Conservation (phyloP, 2,797 vertebrate genomes). For the Platalea minor region DNA sequence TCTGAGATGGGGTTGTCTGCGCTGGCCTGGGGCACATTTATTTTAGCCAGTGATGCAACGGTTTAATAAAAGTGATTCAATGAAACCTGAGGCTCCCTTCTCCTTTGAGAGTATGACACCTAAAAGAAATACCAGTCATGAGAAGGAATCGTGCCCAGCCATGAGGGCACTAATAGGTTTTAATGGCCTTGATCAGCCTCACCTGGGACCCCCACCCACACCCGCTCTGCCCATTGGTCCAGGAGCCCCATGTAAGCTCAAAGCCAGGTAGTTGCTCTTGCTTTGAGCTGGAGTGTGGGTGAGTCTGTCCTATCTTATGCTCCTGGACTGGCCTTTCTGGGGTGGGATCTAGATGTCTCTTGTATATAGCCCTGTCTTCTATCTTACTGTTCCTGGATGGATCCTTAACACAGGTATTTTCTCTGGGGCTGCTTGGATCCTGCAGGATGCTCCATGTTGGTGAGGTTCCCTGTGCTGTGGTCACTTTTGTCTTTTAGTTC, state of each 20-base stretch:
- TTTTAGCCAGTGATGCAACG: background rate
- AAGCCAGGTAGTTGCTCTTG: background rate
- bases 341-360: background rate
- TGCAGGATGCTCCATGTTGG: background rate
- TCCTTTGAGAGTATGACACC: background rate
- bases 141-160: background rate
- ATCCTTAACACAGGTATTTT: background rate
- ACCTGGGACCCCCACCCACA: background rate
- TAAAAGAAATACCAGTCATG: background rate
- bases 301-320: accelerated
- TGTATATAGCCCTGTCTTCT: background rate
- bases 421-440: background rate
- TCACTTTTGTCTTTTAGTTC: background rate
- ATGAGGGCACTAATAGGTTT: background rate
- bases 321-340: background rate
- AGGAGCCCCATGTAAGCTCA: background rate
- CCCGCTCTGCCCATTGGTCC: background rate
- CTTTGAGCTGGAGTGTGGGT: background rate
- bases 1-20: background rate
- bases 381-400: background rate
- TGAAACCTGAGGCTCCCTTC: background rate
- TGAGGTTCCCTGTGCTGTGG: background rate
- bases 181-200: background rate
- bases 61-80: background rate
- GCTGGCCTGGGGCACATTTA: background rate